Evolutionary conservation across 2,797 vertebrate species (phyloP), one percentile per base, ranked within the genome.

Genomic region (Enteromius afrohamiltoni): DNA sequence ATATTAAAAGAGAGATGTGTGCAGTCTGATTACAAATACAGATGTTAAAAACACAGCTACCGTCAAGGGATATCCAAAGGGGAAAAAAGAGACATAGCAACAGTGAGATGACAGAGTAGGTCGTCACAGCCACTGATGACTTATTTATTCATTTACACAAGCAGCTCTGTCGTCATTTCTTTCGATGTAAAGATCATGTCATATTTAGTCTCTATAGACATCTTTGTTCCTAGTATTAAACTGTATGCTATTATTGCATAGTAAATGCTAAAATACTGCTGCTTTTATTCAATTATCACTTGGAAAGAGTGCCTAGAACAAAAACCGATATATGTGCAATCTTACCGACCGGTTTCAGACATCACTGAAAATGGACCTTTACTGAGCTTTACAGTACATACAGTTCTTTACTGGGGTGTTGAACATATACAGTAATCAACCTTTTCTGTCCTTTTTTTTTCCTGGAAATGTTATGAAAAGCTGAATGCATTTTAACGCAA

Each of bases 241-340:
- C 77, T 83, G 85, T 91, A 88, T 88, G 76, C 71, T 85, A 85
- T 84, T 88, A 84, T 86, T 86, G 88, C 83, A 89, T 88, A 87
- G 87, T 85, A 71, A 82, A 90, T 88, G 85, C 80, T 85, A 77
- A 87, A 90, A 88, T 88, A 88, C 85, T 89, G 90, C 86, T 90
- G 88, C 88, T 91, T 89, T 90, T 87, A 67, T 83, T 77, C 80
- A 83, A 76, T 37, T 85, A 86, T 89, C 87, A 87, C 84, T 86
- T 86, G 82, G 85, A 90, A 80, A 88, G 88, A 88, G 86, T 85
- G 85, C 84, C 85, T 87, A 89, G 78, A 82, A 85, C 77, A 86
- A 86, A 86, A 42, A 80, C 42, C 76, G 71, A 79, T 88, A 85
- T 69, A 80, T 86, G 80, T 86, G 79, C 83, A 85, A 80, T 85